Conservation (phyloP, 2,113 vertebrate genomes). For the Oxygymnocypris stewartii region DNA sequence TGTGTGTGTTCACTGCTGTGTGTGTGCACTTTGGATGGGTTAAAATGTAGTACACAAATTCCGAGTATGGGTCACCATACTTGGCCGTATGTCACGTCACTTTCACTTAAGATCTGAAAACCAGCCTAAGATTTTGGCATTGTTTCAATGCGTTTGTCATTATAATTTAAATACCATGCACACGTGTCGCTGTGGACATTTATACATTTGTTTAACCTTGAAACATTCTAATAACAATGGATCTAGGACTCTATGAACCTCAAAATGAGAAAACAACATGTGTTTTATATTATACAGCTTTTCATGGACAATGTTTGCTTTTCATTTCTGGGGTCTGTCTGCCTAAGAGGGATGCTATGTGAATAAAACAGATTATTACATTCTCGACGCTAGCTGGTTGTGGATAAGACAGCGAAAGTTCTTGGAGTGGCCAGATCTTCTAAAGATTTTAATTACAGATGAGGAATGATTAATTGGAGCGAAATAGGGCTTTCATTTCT, state of each 20-base stretch:
- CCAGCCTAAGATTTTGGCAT: neutral
- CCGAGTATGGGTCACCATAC: too few relatives aligned
- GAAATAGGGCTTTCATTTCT: neutral
- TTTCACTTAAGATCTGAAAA: neutral
- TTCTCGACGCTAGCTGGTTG: neutral
- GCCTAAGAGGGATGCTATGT: conserved; percentile 43
- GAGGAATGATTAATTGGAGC: conserved; percentile 25
- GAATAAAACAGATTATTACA: neutral
- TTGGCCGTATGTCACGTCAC: too few relatives aligned
- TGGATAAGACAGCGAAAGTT: neutral
- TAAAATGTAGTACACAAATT: too few relatives aligned
- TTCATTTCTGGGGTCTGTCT: conserved; percentile 49
- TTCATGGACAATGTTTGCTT: neutral
- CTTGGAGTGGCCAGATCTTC: conserved; percentile 13
- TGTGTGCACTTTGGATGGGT: too few relatives aligned
- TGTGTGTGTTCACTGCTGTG: too few relatives aligned
- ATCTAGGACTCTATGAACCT: neutral
- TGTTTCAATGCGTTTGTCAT: neutral
- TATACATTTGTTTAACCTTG: neutral
- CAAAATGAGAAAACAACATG: neutral
- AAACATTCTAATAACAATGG: neutral
- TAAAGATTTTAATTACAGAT: conserved; percentile 38
- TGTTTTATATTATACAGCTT: neutral
- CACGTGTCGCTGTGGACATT: neutral
- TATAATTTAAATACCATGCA: neutral